Evolutionary conservation across 2,113 vertebrate species (phyloP), one percentile per base, ranked within the genome.

Genomic region (Cyprinus carpio): DNA sequence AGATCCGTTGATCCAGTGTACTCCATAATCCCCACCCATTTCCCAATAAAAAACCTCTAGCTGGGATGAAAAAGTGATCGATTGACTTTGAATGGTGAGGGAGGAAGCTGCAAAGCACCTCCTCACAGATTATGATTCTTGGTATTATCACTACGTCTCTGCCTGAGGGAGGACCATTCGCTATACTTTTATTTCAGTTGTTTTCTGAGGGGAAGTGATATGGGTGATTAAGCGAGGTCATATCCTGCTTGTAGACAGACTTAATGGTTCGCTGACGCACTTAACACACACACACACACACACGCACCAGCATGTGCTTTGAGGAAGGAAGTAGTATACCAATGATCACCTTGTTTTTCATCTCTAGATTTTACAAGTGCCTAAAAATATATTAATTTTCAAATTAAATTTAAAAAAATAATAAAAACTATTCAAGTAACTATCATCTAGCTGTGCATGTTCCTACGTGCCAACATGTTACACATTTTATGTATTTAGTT

Each of bases 381-480:
- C 87, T 88, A 75, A 51, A 64, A 71, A 62, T 51, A 71, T 81
- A n/a, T 51, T 74, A 9, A 78, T 34, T 40, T 85, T 43, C 40
- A 40, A 40, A 40, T 40, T 40, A 40, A 40, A 40, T 40, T 7
- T 43, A 62, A 58, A 82, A 58, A 43, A 49, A 78, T n/a, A 60
- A 75, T 37, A 56, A 40, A 58, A 77, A 67, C 20, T 65, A 40
- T 79, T 60, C 40, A 85, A 81, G 74, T 29, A 62, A 84, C 87
- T 87, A 87, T 74, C 75, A 77, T 90, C 69, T 87, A 87, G 90
- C 86, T 90, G 78, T 90, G 92, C 92, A 92, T 93, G 91, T 92
- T 91, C 58, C 88, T 85, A 87, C 79, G 87, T 92, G 90, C 90
- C 91, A 91, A 85, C 87, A 65, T 89, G 81, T 85, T 81, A 87